These are phyloP conservation scores for Pogonophryne albipinna DNA, from an alignment of 2,797 vertebrate genomes.

Conservation along the genomic window DNA sequence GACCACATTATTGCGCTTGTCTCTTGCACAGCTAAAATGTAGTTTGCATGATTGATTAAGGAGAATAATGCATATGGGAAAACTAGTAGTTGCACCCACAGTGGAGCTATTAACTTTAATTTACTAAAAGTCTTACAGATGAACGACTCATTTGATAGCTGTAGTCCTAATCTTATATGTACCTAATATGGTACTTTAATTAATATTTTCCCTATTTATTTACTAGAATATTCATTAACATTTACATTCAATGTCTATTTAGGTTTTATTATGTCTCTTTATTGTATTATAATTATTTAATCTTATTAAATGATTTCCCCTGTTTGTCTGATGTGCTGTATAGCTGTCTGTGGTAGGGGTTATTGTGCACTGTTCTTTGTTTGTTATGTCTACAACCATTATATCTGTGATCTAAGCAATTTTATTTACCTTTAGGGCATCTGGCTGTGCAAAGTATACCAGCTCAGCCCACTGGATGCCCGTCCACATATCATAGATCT, in stretches of 20 bases:
- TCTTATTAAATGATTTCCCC: no score
- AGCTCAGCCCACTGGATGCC: conserved; percentile 91
- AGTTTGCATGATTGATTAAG: not conserved
- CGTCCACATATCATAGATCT: conserved; percentile 92
- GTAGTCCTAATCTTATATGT: no score
- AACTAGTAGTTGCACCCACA: not conserved
- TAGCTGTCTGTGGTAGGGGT: no score
- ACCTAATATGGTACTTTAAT: no score
- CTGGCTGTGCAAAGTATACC: conserved; percentile 90
- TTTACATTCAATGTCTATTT: no score
- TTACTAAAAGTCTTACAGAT: not conserved
- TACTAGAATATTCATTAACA: no score
- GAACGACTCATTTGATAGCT: no score
- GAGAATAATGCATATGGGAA: not conserved
- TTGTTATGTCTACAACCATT: not conserved
- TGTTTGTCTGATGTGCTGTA: no score
- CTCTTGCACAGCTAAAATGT: not conserved
- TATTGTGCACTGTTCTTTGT: no score
- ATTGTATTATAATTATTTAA: no score
- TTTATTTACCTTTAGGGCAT: conserved; percentile 89
- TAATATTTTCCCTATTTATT: no score
- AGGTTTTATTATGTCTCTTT: no score
- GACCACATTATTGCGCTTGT: not conserved
- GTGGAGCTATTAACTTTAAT: not conserved
- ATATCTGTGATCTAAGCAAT: not conserved